Base-by-base conservation (phyloP, 2,113 vertebrate genomes). In the Melanotaenia duboulayi region DNA sequence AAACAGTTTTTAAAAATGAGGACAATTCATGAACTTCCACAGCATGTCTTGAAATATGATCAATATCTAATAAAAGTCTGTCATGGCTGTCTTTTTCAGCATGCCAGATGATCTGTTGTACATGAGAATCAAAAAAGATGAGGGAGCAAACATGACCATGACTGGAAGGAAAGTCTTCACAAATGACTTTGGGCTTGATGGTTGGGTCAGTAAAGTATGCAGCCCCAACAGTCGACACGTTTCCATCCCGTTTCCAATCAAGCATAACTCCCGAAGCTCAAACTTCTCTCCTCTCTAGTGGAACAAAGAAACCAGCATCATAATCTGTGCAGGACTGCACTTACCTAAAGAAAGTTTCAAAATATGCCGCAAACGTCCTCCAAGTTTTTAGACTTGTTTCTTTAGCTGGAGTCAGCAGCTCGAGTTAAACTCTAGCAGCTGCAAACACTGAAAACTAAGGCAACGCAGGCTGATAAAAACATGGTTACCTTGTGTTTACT, bases 401-500 rank as follows among this genome's bases (percentile, higher is more conserved):
- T 54, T 48, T 22, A 16, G n/a, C 39, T 58, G 46, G 20, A 51
- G 44, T 61, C 61, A 40, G 42, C 20, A 56, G 22, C 19, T n/a
- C 24, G 2, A 42, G 62, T 14, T 48, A 22, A 22, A n/a, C 32
- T 20, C 25, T 17, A 11, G 23, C 62, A 46, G 13, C 23, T 74
- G 39, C 8, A 37, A 63, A 39, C 39, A 37, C 7, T 23, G 46
- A 61, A 80, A 35, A 70, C 24, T 42, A n/a, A 78, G 56, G 1
- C 58, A 17, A n/a, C 52, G 10, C 20, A 16, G 23, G 39, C 55
- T 24, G 25, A 58, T 24, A 46, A 52, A 35, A 49, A 37, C 28
- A 5, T 35, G 44, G 39, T 60, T 46, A 23, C 50, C 20, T 23
- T 54, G 22, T 42, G 56, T 79, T 86, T 58, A 48, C 4, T 71